Conservation (phyloP, 2,888 invertebrate genomes). For the Malthinus flaveolus region DNA sequence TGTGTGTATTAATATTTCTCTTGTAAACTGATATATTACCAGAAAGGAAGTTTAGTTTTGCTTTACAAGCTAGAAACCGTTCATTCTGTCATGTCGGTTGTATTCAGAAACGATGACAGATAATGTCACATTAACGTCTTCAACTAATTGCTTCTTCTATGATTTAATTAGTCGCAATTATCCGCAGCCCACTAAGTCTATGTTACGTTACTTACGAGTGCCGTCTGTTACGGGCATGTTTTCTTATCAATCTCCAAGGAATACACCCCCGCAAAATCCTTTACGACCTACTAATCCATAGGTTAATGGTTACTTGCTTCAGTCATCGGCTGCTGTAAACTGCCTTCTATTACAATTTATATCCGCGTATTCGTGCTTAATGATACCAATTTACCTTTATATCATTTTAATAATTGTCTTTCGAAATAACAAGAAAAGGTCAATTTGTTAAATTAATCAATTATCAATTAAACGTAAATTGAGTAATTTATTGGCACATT, state of each 20-base stretch:
- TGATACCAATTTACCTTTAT: too few species aligned
- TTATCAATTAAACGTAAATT: too few species aligned
- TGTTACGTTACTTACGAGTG: slow-evolving; percentile 32
- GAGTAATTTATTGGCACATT: too few species aligned
- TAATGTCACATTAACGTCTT: slow-evolving; percentile 40
- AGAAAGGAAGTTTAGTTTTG: slow-evolving; percentile 25
- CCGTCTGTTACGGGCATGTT: slow-evolving; percentile 33
- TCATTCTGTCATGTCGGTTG: slow-evolving; percentile 34
- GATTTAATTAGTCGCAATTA: slow-evolving; percentile 44
- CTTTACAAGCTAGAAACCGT: slow-evolving; percentile 24
- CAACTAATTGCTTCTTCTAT: slow-evolving; percentile 41
- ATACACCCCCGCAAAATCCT: slow-evolving; percentile 17
- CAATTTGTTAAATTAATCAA: too few species aligned
- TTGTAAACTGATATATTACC: slow-evolving; percentile 24
- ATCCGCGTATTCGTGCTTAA: background rate
- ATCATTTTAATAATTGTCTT: too few species aligned
- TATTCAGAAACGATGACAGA: slow-evolving; percentile 38
- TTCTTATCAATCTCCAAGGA: slow-evolving; percentile 26
- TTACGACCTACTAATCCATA: slow-evolving; percentile 21
- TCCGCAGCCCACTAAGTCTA: slow-evolving; percentile 35
- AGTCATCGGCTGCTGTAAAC: slow-evolving; percentile 10
- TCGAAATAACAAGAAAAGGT: too few species aligned
- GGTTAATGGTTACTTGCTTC: slow-evolving; percentile 17
- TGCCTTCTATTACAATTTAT: slow-evolving; percentile 11
- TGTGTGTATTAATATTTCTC: slow-evolving; percentile 27